phyloP scores from a whole-genome alignment of 2,888 invertebrate species.

The Doris montereyensis region DNA sequence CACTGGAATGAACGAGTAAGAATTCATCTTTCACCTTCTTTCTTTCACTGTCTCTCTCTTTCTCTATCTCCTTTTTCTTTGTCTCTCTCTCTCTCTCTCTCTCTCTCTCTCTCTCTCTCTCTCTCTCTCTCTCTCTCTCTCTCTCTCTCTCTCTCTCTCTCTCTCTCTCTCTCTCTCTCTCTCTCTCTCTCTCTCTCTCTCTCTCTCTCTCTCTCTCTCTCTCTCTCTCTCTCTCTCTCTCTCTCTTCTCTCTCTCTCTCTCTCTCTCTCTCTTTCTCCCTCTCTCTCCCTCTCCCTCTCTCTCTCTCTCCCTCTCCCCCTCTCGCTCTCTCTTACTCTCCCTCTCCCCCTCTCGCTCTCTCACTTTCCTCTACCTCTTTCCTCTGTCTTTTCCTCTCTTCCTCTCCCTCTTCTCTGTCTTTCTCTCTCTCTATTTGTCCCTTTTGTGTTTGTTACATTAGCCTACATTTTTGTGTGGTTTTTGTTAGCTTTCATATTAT shows the following conservation, averaged over 20 bases:
- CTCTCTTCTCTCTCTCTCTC: slow-evolving; percentile 3
- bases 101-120: too few species aligned
- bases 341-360: background rate
- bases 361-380: background rate
- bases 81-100: too few species aligned
- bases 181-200: too few species aligned
- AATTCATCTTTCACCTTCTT: background rate
- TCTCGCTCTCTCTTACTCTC: background rate
- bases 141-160: too few species aligned
- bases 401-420: background rate
- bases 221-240: too few species aligned
- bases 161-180: too few species aligned
- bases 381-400: background rate
- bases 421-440: background rate
- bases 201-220: too few species aligned
- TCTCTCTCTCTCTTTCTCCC: slow-evolving; percentile 1
- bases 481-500: too few species aligned
- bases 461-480: too few species aligned
- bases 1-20: too few species aligned
- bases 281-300: slow-evolving; percentile 5
- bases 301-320: slow-evolving; percentile 16
- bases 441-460: too few species aligned
- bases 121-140: too few species aligned
- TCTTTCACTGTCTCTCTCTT: slow-evolving; percentile 3
- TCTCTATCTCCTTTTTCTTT: slow-evolving; percentile 1